Conservation (phyloP, 2,113 vertebrate species). For the Pterocles burchelli region DNA sequence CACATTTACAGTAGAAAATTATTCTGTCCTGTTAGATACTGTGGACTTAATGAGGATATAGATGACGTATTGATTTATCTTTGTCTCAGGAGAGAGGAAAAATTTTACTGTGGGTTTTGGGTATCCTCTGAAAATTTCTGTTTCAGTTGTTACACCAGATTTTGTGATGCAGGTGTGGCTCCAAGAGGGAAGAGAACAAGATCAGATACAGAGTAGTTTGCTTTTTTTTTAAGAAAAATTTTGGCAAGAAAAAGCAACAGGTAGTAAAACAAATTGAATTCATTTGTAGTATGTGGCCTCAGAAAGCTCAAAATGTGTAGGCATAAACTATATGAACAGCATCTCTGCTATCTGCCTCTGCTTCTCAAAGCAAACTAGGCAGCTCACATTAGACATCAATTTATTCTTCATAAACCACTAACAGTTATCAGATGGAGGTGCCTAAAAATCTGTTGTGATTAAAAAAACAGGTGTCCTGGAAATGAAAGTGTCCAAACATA, state of each 20-base stretch:
- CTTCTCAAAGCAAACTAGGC: background rate
- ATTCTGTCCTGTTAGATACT: background rate
- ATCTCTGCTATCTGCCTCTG: background rate
- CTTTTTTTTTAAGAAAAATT: accelerated
- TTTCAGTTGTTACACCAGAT: background rate
- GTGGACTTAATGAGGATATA: background rate
- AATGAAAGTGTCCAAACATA: background rate
- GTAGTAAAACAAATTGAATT: background rate
- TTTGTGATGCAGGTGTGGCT: background rate
- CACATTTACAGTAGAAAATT: background rate
- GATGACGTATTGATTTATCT: background rate
- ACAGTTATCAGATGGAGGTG: background rate
- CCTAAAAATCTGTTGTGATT: background rate
- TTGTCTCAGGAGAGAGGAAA: background rate
- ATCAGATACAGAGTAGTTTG: background rate
- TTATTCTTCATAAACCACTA: background rate
- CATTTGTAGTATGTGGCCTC: background rate
- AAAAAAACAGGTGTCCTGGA: background rate
- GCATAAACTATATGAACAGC: background rate
- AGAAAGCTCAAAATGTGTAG: background rate
- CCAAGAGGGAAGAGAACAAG: background rate
- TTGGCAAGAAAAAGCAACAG: background rate
- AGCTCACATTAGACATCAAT: background rate
- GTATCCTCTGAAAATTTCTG: background rate
- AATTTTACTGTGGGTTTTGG: background rate